Conservation (phyloP, 2,113 vertebrate genomes). For the Calyptomena viridis region DNA sequence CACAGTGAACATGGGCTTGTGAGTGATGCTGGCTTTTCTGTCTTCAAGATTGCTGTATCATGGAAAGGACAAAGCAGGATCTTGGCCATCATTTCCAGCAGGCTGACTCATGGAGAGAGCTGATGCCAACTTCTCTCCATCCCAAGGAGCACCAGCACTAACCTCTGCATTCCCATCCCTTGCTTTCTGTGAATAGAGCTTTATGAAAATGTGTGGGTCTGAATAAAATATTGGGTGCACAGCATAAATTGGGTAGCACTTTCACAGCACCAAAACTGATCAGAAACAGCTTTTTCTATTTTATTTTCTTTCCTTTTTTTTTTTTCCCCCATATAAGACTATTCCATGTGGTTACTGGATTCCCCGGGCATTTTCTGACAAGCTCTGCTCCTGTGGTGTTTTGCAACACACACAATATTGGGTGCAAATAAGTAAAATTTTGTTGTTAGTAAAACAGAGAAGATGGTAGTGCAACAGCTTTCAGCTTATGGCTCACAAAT, state of each 20-base stretch:
- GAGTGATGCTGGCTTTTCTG: background rate
- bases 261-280: background rate
- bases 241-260: background rate
- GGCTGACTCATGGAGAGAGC: background rate
- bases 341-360: background rate
- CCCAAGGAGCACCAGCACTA: background rate
- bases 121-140: accelerated
- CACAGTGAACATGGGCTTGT: background rate
- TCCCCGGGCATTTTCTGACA: background rate
- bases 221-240: background rate
- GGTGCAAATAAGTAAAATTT: background rate
- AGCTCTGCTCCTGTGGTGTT: background rate
- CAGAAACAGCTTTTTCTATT: background rate
- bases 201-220: accelerated
- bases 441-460: background rate
- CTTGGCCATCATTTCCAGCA: background rate
- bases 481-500: background rate
- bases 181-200: background rate
- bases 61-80: background rate
- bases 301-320: too few relatives aligned
- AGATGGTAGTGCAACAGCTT: background rate
- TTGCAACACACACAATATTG: background rate
- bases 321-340: background rate
- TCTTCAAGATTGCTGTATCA: background rate
- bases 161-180: background rate